Base-by-base conservation (phyloP, 2,797 vertebrate species). In the Pangasius larnaudii region DNA sequence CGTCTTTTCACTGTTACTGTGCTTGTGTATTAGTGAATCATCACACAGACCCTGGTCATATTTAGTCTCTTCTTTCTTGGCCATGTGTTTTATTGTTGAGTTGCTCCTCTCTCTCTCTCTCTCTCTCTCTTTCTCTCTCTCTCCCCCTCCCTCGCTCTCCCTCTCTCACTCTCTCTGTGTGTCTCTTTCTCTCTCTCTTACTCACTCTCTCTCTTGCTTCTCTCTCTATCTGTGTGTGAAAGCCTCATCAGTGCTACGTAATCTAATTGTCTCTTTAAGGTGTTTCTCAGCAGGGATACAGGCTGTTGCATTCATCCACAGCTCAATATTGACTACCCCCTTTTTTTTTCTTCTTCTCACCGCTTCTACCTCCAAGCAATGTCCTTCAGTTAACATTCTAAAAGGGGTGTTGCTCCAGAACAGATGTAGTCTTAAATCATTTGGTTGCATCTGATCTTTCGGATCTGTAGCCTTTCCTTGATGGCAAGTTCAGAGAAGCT, bases 1-100 rank as follows among this genome's bases (percentile, higher is more conserved):
- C 95, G 96, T 92, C 94, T 92, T 89, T 92, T 95, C 51, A 80
- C 72, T 63, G 39, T 51, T 63, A 61, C 71, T 83, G 46, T 89
- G 75, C 84, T 72, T 59, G 85, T 90, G 89, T 93, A 92, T 93
- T 94, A 91, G 91, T 90, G 93, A 87, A 92, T 92, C 92, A 85
- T n/a, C 59, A 83, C 59, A 65, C 39, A 30, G 59, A 65, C 36
- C 13, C 39, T 18, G 27, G 6, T 82, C 36, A n/a, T 65, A 49
- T 49, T 82, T n/a, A 63, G 56, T 87, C 84, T 71, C 67, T 22
- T 91, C 49, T 77, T 61, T 46, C 27, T 39, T 84, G 81, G 84
- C 85, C 87, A 86, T 89, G 84, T 83, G 84, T 90, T 89, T 91
- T 84, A 91, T 61, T 81, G 56, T 61, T 39, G 33, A 58, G n/a